Conservation (phyloP, 2,797 vertebrate species). For the Phoeniculus purpureus region DNA sequence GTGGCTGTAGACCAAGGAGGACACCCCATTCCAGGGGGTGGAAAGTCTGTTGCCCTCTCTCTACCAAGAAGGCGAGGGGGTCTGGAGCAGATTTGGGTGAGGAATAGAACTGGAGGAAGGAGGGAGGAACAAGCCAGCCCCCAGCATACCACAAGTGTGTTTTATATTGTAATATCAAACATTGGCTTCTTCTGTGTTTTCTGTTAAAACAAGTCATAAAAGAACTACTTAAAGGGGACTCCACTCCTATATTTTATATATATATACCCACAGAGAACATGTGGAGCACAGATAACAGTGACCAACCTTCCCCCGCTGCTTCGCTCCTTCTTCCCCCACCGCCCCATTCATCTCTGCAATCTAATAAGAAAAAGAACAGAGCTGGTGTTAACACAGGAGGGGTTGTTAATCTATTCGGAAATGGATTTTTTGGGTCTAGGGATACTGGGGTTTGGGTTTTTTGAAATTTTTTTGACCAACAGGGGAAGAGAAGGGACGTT, state of each 20-base stretch:
- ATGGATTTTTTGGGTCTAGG: slow-evolving; percentile 3
- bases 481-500: not conserved
- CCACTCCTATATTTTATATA: slow-evolving; percentile 51
- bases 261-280: slow-evolving; percentile 59
- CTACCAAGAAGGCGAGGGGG: not conserved
- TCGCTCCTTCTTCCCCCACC: not conserved
- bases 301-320: slow-evolving; percentile 1
- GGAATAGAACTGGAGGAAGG: not conserved
- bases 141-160: slow-evolving; percentile 67
- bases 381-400: slow-evolving; percentile 62
- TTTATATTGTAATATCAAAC: slow-evolving; percentile 71
- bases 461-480: not conserved
- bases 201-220: slow-evolving; percentile 73
- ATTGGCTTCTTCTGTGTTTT: slow-evolving; percentile 68
- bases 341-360: slow-evolving; percentile 57
- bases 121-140: slow-evolving; percentile 52
- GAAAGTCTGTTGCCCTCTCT: not conserved
- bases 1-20: not conserved
- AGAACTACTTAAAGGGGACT: slow-evolving; percentile 62
- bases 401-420: slow-evolving; percentile 53
- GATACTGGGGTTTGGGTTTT: not conserved
- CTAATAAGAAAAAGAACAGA: slow-evolving; percentile 71
- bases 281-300: slow-evolving; percentile 59
- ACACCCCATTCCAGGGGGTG: not conserved
- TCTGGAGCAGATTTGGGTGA: slow-evolving; percentile 13